These are phyloP conservation scores for Ochlodes sylvanus DNA, from an alignment of 2,888 invertebrate genomes.

Conservation along the genomic window DNA sequence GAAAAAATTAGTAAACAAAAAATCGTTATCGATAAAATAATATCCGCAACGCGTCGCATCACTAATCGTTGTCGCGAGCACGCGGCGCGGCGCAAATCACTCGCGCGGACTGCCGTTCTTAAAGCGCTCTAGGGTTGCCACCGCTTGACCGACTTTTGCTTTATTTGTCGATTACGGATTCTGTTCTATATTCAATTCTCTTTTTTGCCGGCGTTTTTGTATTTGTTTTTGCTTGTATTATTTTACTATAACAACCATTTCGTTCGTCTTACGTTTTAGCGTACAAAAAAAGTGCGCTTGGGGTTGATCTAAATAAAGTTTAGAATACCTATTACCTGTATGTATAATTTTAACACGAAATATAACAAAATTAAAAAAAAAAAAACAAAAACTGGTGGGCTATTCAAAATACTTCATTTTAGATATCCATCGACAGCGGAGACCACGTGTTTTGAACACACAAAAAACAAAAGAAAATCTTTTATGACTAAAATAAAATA, in stretches of 20 bases:
- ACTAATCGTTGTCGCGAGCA: constrained; percentile 73
- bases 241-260: not conserved
- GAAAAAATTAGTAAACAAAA: constrained; percentile 6
- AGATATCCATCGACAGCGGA: too few species aligned
- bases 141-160: constrained; percentile 57
- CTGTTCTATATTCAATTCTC: constrained; percentile 29
- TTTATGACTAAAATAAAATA: too few species aligned
- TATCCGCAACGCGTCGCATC: constrained; percentile 51
- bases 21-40: constrained; percentile 56
- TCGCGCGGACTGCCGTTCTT: constrained; percentile 84
- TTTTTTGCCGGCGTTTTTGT: not conserved
- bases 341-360: too few species aligned
- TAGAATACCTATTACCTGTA: too few species aligned
- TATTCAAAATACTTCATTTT: too few species aligned
- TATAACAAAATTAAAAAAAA: too few species aligned
- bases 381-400: too few species aligned
- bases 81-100: constrained; percentile 78
- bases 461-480: too few species aligned
- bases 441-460: too few species aligned
- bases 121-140: constrained; percentile 64
- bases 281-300: not conserved
- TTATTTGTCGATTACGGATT: constrained; percentile 69
- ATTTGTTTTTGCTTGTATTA: not conserved
- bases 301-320: too few species aligned
- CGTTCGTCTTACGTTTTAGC: not conserved